Percentiles rank a stretch among this genome's conserved stretches.
Conservation (phyloP, 2,113 vertebrate genomes). For the Coreoperca whiteheadi region DNA sequence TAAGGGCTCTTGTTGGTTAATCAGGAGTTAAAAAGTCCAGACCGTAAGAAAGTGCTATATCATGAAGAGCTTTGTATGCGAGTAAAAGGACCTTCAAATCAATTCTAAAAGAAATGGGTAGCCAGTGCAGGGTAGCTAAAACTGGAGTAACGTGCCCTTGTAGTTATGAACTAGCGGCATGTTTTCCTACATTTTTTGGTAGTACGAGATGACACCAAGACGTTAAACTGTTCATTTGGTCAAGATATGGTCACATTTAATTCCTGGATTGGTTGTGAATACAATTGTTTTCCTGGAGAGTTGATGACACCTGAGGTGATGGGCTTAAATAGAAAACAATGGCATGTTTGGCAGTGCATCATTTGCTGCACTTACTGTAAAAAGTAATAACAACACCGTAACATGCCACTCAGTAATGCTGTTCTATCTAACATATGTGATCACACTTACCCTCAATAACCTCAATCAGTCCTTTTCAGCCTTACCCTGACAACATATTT, state of each 20-base stretch:
- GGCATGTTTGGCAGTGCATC: background rate
- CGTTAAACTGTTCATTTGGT: too few relatives aligned
- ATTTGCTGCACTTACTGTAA: background rate
- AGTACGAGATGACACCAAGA: too few relatives aligned
- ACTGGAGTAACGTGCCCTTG: too few relatives aligned
- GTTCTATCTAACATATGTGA: background rate
- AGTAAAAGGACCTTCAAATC: too few relatives aligned
- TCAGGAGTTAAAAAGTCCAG: too few relatives aligned
- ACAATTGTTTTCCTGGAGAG: background rate
- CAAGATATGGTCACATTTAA: background rate
- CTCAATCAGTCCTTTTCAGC: background rate
- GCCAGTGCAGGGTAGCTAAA: too few relatives aligned
- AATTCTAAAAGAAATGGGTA: too few relatives aligned
- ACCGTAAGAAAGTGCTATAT: too few relatives aligned
- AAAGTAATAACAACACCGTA: background rate
- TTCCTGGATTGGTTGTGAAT: background rate
- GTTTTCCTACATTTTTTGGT: too few relatives aligned
- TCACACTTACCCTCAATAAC: background rate
- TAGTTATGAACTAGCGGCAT: too few relatives aligned
- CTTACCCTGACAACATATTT: slow-evolving; percentile 13
- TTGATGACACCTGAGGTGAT: background rate
- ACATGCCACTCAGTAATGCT: background rate
- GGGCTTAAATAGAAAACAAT: background rate
- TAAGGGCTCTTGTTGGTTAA: too few relatives aligned
- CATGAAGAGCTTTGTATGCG: too few relatives aligned